Evolutionary conservation across 2,113 vertebrate genomes (phyloP).

Genomic region (Leptosomus discolor): DNA sequence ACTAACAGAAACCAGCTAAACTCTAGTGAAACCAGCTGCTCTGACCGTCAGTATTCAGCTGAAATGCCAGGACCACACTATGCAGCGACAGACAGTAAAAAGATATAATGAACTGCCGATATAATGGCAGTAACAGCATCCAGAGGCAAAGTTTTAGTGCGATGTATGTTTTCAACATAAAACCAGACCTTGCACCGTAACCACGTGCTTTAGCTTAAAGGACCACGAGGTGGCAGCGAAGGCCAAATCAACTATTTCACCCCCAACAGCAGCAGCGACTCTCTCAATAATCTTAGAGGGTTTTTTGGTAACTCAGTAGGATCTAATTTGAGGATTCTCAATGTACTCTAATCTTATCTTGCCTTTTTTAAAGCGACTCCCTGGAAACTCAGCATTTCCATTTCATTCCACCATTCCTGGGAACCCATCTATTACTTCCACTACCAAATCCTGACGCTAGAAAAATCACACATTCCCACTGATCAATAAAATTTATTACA

Average conservation of each 20-base stretch:
- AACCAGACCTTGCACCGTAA: rapidly evolving
- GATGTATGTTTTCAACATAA: rapidly evolving
- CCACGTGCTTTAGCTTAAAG: rapidly evolving
- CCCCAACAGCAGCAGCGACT: rapidly evolving
- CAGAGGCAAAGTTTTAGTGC: neutral
- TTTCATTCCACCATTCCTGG: neutral
- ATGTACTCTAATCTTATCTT: neutral
- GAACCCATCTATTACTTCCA: neutral
- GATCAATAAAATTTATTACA: neutral
- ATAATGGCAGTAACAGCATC: neutral
- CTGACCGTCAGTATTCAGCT: neutral
- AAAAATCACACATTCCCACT: neutral
- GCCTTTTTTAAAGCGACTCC: neutral
- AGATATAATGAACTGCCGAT: rapidly evolving
- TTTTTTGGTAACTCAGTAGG: neutral
- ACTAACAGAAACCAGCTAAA: neutral
- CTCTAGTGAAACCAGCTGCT: neutral
- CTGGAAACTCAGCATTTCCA: neutral
- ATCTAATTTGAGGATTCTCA: neutral
- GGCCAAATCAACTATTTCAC: neutral
- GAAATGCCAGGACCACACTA: neutral
- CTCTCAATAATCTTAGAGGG: neutral
- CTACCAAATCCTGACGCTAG: neutral
- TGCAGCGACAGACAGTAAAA: neutral
- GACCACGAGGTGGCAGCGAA: slow-evolving; percentile 53